Base-by-base conservation (phyloP, 2,113 vertebrate genomes). In the Phalacrocorax brasilianus region DNA sequence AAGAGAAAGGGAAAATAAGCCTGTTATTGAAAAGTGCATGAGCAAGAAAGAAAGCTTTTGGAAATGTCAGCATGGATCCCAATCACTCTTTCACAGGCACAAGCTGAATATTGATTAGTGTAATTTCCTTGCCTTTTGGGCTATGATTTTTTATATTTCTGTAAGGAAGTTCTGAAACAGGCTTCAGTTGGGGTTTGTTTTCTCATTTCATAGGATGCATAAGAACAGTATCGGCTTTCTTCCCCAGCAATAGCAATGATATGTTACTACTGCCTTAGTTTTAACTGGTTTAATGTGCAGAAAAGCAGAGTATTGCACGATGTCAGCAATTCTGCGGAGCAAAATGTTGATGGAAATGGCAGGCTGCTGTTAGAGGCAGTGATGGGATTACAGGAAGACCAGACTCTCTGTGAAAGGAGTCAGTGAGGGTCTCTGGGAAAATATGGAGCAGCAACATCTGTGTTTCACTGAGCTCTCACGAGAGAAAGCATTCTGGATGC, bases 291-390 rank as follows among this genome's bases (percentile, higher is more conserved):
- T 86, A 81, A 79, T 26, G 73, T 87, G 61, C 49, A 91, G 83
- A 90, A 93, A 88, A 87, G 53, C 77, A 77, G 2, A 3, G n/a
- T 77, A 44, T 92, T 84, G 66, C 66, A 85, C 6, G 0, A 75
- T 73, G 79, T 76, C 75, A 86, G 71, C 82, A 86, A 87, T 86
- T 93, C 78, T 81, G 65, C 68, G 53, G 82, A 94, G 52, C 56
- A 91, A 84, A 91, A 96, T 49, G 76, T 88, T 95, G 91, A 92
- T 93, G 81, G 62, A 79, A 95, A 91, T n/a, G 65, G 55, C 45
- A 95, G 65, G 76, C 78, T 89, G 85, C 76, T 95, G 27, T 87
- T 70, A 78, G 61, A 96, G 52, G 73, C 55, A 74, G 38, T 30
- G 52, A 78, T 28, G 55, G 44, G 50, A n/a, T 59, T 85, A 55